Percentiles rank a stretch among this genome's conserved stretches.
These are phyloP conservation scores for Lepus townsendii DNA, from an alignment of 2,797 vertebrate species.

Conservation along the genomic window DNA sequence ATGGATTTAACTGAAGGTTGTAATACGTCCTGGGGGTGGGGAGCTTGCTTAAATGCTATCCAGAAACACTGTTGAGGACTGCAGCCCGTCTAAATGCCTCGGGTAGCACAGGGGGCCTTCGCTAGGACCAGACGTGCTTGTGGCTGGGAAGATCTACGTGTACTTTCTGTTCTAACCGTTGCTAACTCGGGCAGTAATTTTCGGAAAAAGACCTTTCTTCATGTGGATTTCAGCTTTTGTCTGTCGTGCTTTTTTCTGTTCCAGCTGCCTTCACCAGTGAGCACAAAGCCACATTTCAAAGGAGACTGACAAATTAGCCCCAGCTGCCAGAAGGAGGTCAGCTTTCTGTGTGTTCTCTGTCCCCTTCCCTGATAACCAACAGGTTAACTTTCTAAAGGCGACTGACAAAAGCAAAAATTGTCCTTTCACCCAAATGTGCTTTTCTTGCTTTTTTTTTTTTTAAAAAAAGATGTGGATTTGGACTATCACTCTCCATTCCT, in stretches of 20 bases:
- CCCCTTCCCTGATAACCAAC: constrained; percentile 70
- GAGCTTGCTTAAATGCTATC: constrained; percentile 9
- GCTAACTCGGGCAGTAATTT: constrained; percentile 76
- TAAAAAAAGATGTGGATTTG: constrained; percentile 24
- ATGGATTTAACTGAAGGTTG: constrained; percentile 39
- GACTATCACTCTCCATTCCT: constrained; percentile 39
- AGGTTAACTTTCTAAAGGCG: constrained; percentile 78
- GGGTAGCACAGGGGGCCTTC: not conserved
- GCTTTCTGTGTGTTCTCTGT: constrained; percentile 75
- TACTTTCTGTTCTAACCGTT: constrained; percentile 69
- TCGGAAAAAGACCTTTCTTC: constrained; percentile 74
- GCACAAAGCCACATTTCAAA: constrained; percentile 83
- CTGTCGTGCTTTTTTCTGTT: constrained; percentile 78
- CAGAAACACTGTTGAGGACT: constrained; percentile 10
- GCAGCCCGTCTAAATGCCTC: constrained; percentile 25
- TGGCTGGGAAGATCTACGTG: constrained; percentile 63
- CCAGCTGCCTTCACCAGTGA: constrained; percentile 79
- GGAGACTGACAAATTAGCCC: constrained; percentile 80
- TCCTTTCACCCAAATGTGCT: constrained; percentile 11
- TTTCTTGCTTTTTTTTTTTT: not conserved
- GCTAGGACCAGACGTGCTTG: not conserved
- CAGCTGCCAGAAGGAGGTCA: constrained; percentile 81
- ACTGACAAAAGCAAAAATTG: constrained; percentile 69
- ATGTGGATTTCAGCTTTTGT: constrained; percentile 83
- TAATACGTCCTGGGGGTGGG: constrained; percentile 32